Evolutionary conservation across 2,797 vertebrate species (phyloP), one percentile per base, ranked within the genome.

Genomic region (Cephalopachus bancanus): DNA sequence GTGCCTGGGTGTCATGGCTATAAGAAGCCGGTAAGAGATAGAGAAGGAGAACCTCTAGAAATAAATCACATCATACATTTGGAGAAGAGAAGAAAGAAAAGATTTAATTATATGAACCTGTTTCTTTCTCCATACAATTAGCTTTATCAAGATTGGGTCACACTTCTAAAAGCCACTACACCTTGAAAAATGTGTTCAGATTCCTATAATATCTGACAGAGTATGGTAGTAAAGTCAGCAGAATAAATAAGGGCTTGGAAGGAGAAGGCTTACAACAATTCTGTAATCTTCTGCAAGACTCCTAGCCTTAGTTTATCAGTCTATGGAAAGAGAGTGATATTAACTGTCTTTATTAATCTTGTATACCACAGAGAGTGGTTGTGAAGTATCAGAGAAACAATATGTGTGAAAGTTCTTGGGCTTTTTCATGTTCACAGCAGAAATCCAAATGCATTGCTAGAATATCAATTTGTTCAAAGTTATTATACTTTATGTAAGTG

Each of bases 161-260:
- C 49, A 92, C 14, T 96, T 94, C 28, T 59, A 81, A 95, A 89
- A 83, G 17, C 11, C 53, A 94, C 10, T 14, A 75, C 0, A 51
- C 8, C 22, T 75, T 80, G 30, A 74, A 94, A 88, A 91, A 65
- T 44, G 2, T 59, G 8, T 22, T 71, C 12, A 79, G 14, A 49
- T 83, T 74, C 14, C 44, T 72, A 11, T 16, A 74, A 37, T 85
- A 53, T 89, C 64, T 85, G 22, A 91, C 5, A 69, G 6, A 72
- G 19, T 51, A 1, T 4, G 3, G 10, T 44, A 8, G 49, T 7
- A 96, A 9, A 65, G 5, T 37, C 8, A 44, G 12, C 28, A 28
- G 4, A 90, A 24, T 71, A 85, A 94, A 7, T 72, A 75, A 33
- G 7, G 10, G 22, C 10, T 59, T 69, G 7, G 53, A 89, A 3